Base-by-base conservation (phyloP, 2,797 vertebrate species). In the Catostomus latipinnis region DNA sequence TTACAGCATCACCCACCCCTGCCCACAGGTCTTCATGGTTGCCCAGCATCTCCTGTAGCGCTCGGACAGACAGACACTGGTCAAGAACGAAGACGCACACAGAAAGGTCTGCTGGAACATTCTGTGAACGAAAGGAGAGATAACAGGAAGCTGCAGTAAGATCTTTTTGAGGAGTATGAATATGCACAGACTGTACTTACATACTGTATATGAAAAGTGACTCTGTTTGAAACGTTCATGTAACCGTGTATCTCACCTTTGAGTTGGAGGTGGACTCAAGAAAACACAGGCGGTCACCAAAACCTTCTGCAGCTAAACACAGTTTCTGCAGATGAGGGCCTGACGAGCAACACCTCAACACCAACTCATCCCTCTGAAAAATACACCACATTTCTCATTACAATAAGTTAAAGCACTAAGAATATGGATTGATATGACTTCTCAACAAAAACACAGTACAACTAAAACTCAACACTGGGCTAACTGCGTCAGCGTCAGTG, bases 241-340 rank as follows among this genome's bases (percentile, higher is more conserved):
- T 34, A 34, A 34, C 34, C 4, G 1, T 13, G 1, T 46, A 52
- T 78, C 85, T 82, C 89, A 98, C 97, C 95, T 98, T 97, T 82
- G 95, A 96, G 93, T 98, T 96, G 12, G 96, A 96, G 22, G 96
- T 97, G 67, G 95, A 92, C 87, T 98, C 96, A 87, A 98, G 91
- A 86, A 95, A 93, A 86, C 96, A 98, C 71, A 98, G 95, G 71
- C 95, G 92, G 90, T 94, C 95, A 82, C 97, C 97, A 90, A 98
- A 98, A 73, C 96, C 97, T 86, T 97, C 96, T 0, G 96, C 96
- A 70, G 97, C 96, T 80, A 98, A 90, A 87, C 96, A 98, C 8
- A 98, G 82, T 72, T 98, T 98, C 90, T 96, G 94, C 70, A 96
- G 95, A 69, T 96, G 95, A 83, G 94, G 94, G 82, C 93, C 90